Conservation (phyloP, 2,888 invertebrate species). For the Sphinx pinastri region DNA sequence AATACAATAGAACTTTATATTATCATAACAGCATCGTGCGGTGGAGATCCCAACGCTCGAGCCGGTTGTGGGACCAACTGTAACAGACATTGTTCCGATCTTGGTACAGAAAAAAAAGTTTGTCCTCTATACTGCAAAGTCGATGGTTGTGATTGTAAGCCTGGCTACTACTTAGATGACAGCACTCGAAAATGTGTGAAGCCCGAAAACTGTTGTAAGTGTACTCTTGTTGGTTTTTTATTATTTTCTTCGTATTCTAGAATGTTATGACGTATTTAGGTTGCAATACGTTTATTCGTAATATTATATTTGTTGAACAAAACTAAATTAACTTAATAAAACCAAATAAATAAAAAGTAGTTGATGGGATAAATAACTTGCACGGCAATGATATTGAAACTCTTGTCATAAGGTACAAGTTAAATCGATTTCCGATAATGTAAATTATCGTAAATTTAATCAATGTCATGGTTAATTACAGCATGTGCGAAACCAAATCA, state of each 20-base stretch:
- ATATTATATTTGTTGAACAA: no score
- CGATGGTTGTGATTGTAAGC: constrained; percentile 34
- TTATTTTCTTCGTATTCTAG: neutral
- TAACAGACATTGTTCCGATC: constrained; percentile 41
- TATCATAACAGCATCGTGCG: constrained; percentile 36
- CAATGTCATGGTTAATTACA: neutral
- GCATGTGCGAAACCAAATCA: constrained; percentile 18
- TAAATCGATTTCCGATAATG: no score
- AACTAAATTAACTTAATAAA: no score
- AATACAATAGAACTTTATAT: neutral
- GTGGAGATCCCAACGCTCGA: constrained; percentile 40
- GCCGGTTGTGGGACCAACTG: constrained; percentile 46
- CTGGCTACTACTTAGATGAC: constrained; percentile 30
- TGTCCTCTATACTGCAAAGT: constrained; percentile 35
- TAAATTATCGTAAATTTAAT: no score
- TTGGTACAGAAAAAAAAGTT: constrained; percentile 27
- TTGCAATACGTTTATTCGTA: no score
- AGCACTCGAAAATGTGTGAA: constrained; percentile 30
- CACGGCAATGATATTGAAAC: no score
- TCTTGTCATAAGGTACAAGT: no score
- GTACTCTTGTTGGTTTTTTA: neutral
- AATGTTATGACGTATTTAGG: neutral
- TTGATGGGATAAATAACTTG: no score
- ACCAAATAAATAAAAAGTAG: no score
- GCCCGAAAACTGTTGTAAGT: constrained; percentile 40